Conservation (phyloP, 2,113 vertebrate genomes). For the Notothenia coriiceps region DNA sequence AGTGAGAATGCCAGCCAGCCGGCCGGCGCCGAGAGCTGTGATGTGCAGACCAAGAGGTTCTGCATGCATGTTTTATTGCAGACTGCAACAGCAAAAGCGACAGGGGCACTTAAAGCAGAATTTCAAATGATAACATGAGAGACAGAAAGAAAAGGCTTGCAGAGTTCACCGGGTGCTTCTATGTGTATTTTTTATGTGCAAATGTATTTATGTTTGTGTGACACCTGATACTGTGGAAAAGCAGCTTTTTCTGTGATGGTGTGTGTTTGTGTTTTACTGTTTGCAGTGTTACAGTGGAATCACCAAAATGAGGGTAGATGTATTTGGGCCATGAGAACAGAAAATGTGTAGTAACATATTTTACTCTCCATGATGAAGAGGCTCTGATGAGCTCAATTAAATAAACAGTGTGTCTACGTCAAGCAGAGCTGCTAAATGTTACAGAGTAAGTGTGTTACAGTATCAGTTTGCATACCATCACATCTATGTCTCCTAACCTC, state of each 20-base stretch:
- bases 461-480: slow-evolving; percentile 20
- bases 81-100: slow-evolving; percentile 56
- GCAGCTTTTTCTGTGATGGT: no score
- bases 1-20: slow-evolving; percentile 20
- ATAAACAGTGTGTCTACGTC: slow-evolving; percentile 18
- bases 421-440: slow-evolving; percentile 30
- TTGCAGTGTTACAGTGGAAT: slow-evolving; percentile 37
- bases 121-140: slow-evolving; percentile 64
- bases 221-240: not conserved
- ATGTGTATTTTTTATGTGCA: slow-evolving; percentile 5
- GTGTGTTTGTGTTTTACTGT: slow-evolving; percentile 17
- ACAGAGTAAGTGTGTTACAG: slow-evolving; percentile 17
- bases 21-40: slow-evolving; percentile 33
- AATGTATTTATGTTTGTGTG: slow-evolving; percentile 17
- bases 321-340: slow-evolving; percentile 60
- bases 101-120: slow-evolving; percentile 65
- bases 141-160: slow-evolving; percentile 23
- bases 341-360: slow-evolving; percentile 48
- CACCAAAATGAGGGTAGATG: slow-evolving; percentile 57
- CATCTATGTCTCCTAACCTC: slow-evolving; percentile 33
- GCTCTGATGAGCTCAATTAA: slow-evolving; percentile 39
- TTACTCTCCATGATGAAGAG: slow-evolving; percentile 56
- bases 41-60: slow-evolving; percentile 51
- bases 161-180: slow-evolving; percentile 50
- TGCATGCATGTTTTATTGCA: slow-evolving; percentile 71